phyloP scores from a whole-genome alignment of 2,113 vertebrate genomes.

The Neodontobutis hainanensis region DNA sequence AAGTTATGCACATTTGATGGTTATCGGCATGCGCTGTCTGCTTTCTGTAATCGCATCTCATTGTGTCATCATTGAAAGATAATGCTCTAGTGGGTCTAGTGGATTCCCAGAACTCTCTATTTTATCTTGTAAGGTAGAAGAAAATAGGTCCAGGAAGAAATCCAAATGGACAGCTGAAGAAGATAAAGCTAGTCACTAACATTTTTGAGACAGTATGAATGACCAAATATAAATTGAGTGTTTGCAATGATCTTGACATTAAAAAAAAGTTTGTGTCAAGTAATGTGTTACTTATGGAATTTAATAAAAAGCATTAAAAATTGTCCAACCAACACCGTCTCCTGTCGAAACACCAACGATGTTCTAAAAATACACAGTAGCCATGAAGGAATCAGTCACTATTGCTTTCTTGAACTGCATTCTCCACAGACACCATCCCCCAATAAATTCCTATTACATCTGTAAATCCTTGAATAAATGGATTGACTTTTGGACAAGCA shows the following conservation, averaged over 20 bases:
- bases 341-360: constrained; percentile 26
- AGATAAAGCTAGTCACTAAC: constrained; percentile 17
- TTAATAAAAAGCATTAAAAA: neutral
- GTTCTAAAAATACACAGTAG: constrained; percentile 44
- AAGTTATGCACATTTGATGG: constrained; percentile 38
- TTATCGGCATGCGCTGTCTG: constrained; percentile 37
- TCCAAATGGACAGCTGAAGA: constrained; percentile 12
- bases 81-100: constrained; percentile 26
- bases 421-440: constrained; percentile 29
- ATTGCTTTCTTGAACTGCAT: constrained; percentile 54
- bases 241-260: too few species aligned
- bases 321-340: constrained; percentile 14
- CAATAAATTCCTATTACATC: constrained; percentile 14
- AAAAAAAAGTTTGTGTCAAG: too few species aligned
- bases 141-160: constrained; percentile 19
- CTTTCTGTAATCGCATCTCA: constrained; percentile 57
- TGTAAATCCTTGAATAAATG: constrained; percentile 61
- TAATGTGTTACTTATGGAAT: neutral
- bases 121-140: constrained; percentile 36
- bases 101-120: constrained; percentile 61
- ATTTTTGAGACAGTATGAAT: too few species aligned
- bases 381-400: constrained; percentile 25
- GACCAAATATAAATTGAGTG: too few species aligned
- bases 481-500: constrained; percentile 69
- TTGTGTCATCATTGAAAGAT: constrained; percentile 24